Conservation (phyloP, 2,113 vertebrate species). For the Agapornis roseicollis region DNA sequence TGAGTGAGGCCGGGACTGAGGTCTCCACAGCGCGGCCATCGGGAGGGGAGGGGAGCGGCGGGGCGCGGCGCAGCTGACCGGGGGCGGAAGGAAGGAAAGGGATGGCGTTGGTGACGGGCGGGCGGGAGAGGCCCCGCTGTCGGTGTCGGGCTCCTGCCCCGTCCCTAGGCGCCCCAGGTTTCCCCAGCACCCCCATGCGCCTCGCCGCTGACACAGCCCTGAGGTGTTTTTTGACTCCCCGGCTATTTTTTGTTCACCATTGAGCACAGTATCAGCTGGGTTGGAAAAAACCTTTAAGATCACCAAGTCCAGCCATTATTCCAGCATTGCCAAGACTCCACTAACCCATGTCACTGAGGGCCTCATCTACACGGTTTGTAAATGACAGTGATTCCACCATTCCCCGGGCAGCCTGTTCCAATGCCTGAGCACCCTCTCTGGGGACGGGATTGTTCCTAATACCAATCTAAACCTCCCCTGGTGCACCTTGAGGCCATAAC, state of each 20-base stretch:
- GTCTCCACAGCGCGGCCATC: neutral
- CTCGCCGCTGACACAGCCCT: no score
- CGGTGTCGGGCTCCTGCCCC: no score
- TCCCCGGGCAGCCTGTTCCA: neutral
- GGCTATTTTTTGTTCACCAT: accelerated
- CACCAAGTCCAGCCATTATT: neutral
- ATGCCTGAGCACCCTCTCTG: neutral
- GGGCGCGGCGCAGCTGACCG: no score
- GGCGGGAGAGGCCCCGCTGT: no score
- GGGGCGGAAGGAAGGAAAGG: no score
- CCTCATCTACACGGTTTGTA: no score
- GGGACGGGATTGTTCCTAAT: neutral
- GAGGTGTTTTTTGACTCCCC: accelerated
- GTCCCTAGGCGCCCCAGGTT: neutral
- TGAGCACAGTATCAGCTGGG: accelerated
- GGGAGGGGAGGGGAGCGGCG: neutral
- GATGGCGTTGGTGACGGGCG: no score
- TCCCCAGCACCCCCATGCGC: no score
- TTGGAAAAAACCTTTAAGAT: neutral
- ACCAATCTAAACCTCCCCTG: neutral
- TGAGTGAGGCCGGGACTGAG: neutral
- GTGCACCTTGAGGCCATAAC: neutral
- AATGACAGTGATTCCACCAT: neutral
- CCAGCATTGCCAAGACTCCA: neutral
- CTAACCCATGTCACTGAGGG: neutral